Evolutionary conservation across 2,888 invertebrate species (phyloP).

Genomic region (Arrhopalites spinosus): DNA sequence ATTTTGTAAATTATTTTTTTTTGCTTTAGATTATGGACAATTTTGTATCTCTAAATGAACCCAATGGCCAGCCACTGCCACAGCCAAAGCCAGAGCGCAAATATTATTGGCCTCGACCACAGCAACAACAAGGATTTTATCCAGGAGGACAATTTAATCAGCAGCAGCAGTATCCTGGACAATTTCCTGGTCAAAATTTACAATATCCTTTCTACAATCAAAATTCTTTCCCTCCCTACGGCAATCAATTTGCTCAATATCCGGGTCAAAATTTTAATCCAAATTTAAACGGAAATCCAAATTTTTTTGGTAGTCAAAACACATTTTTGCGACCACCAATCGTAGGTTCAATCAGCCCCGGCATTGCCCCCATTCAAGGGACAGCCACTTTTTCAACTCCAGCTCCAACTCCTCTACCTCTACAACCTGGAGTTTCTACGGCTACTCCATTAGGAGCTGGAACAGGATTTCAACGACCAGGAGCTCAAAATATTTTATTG

Average conservation of each 20-base stretch:
- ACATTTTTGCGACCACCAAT: too few relatives aligned
- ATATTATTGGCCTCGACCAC: not conserved
- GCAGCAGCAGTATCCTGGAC: not conserved
- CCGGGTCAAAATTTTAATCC: not conserved
- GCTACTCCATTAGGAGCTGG: conserved; percentile 19
- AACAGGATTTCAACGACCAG: conserved; percentile 24
- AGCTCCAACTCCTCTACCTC: conserved; percentile 3
- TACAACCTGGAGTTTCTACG: conserved; percentile 21
- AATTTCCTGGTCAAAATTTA: not conserved
- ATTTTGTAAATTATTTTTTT: too few relatives aligned
- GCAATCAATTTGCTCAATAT: not conserved
- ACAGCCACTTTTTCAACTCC: not conserved
- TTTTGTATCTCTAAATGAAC: too few relatives aligned
- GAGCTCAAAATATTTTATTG: not conserved
- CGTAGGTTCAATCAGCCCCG: too few relatives aligned
- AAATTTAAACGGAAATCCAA: too few relatives aligned
- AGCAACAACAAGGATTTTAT: not conserved
- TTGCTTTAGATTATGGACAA: too few relatives aligned
- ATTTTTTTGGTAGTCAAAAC: too few relatives aligned
- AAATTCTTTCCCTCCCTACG: not conserved
- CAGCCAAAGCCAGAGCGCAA: not conserved
- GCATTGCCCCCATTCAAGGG: not conserved
- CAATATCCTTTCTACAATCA: not conserved
- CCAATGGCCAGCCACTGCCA: not conserved
- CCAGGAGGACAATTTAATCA: too few relatives aligned